Conservation (phyloP, 2,113 vertebrate genomes). For the Anser brachyrhynchus region DNA sequence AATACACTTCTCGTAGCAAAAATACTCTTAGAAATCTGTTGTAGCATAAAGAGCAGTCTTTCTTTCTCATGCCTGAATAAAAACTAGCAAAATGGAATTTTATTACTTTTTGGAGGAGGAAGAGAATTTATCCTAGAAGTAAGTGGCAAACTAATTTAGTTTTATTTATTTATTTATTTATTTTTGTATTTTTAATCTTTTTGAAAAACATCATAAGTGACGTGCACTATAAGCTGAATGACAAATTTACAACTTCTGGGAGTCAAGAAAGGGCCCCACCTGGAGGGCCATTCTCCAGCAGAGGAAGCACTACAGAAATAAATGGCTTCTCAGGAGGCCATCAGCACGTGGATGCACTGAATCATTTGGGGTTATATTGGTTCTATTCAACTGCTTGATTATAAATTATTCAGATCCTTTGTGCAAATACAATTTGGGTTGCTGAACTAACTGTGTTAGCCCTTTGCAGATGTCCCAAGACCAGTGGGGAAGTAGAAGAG, state of each 20-base stretch:
- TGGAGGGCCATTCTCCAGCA: not conserved
- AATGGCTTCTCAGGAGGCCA: not conserved
- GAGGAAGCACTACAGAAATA: not conserved
- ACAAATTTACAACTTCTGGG: not conserved
- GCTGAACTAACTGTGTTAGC: not conserved
- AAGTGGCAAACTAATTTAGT: not conserved
- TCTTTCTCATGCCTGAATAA: not conserved
- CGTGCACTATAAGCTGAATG: not conserved
- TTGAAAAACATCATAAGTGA: not conserved
- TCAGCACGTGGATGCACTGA: not conserved
- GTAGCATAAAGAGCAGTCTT: not conserved
- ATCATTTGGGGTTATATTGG: not conserved
- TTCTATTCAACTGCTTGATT: not conserved
- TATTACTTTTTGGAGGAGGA: not conserved
- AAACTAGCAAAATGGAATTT: not conserved
- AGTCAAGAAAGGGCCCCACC: not conserved
- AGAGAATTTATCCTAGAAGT: not conserved
- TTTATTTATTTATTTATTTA: not conserved
- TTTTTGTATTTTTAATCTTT: not conserved
- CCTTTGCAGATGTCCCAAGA: not conserved
- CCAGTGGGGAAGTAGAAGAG: not conserved
- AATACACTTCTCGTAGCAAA: not conserved
- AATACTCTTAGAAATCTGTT: not conserved
- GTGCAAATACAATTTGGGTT: not conserved
- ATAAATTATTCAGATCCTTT: not conserved